Evolutionary conservation across 2,888 invertebrate genomes (phyloP).

Genomic region (Petrolisthes cinctipes): DNA sequence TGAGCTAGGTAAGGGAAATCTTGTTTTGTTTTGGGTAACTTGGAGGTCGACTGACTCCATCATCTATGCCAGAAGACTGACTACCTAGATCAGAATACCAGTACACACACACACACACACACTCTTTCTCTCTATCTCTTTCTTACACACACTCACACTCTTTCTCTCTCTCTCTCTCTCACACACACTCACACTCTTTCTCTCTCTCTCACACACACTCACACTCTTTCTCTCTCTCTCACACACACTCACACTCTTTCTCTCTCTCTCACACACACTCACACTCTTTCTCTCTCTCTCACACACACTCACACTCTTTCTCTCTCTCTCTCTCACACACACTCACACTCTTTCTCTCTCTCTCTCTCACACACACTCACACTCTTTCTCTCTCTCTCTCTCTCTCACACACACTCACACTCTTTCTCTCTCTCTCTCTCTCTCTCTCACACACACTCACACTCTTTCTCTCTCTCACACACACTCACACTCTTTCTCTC

Average conservation of each 20-base stretch:
- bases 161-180: background rate
- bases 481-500: background rate
- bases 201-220: background rate
- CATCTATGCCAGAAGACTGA: no score
- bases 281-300: background rate
- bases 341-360: background rate
- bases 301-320: no score
- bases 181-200: background rate
- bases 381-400: background rate
- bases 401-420: background rate
- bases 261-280: background rate
- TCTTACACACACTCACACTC: background rate
- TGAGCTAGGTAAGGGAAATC: no score
- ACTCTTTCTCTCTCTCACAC: conserved; percentile 2
- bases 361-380: background rate
- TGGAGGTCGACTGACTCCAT: no score
- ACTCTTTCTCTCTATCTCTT: background rate
- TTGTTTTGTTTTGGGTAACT: no score
- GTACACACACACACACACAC: background rate
- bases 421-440: background rate
- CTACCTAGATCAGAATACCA: no score
- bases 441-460: background rate
- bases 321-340: no score
- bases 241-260: background rate
- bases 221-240: background rate